Conservation (phyloP, 2,797 vertebrate species). For the Bovichtus diacanthus region DNA sequence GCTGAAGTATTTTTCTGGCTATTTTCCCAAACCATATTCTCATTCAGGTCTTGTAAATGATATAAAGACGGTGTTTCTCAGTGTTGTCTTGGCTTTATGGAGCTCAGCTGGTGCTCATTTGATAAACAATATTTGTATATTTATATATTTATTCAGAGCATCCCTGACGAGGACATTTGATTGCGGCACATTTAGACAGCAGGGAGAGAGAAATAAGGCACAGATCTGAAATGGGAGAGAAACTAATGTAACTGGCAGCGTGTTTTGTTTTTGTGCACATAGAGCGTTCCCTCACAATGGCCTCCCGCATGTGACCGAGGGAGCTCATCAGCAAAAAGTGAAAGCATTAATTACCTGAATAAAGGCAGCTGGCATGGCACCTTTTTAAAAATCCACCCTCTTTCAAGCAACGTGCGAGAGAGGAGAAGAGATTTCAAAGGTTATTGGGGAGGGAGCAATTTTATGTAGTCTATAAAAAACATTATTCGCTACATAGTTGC, state of each 20-base stretch:
- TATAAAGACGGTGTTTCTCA: conserved; percentile 20
- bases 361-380: conserved; percentile 56
- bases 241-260: conserved; percentile 48
- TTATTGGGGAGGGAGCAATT: conserved; percentile 31
- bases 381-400: conserved; percentile 48
- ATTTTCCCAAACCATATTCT: conserved; percentile 6
- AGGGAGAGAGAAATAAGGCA: conserved; percentile 12
- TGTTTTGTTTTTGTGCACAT: conserved; percentile 49
- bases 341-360: conserved; percentile 76
- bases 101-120: conserved; percentile 35
- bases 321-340: conserved; percentile 66
- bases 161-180: conserved; percentile 15
- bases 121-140: conserved; percentile 26
- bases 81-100: background rate
- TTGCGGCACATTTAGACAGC: conserved; percentile 16
- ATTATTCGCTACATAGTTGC: conserved; percentile 50
- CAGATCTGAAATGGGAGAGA: conserved; percentile 28
- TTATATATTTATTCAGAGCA: conserved; percentile 16
- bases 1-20: background rate
- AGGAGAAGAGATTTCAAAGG: conserved; percentile 41
- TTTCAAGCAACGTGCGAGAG: conserved; percentile 22
- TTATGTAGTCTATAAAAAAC: conserved; percentile 39
- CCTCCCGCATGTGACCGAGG: conserved; percentile 38
- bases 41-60: conserved; percentile 15
- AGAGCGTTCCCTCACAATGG: conserved; percentile 53